Percentiles rank a stretch among this genome's conserved stretches.
Conservation (phyloP, 1,140 invertebrate species). For the Polypedilum pembai region DNA sequence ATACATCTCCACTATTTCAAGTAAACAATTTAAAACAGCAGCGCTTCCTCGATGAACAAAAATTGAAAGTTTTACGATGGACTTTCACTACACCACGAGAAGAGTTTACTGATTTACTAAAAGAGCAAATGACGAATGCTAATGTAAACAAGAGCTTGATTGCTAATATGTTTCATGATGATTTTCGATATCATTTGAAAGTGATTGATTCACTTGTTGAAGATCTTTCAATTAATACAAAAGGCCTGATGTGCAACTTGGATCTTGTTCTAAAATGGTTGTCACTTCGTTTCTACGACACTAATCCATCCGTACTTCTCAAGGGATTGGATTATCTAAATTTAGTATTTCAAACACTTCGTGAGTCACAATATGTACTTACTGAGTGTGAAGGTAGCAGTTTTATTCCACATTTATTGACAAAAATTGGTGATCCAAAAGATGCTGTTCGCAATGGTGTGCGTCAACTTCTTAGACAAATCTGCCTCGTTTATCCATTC, state of each 20-base stretch:
- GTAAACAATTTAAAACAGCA: slow-evolving; percentile 85
- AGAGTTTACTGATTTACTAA: slow-evolving; percentile 88
- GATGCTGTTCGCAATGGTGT: slow-evolving; percentile 87
- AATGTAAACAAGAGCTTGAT: slow-evolving; percentile 80
- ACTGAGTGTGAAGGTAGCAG: slow-evolving; percentile 83
- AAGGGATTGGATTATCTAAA: slow-evolving; percentile 90
- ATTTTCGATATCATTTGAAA: slow-evolving; percentile 92
- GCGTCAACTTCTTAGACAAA: slow-evolving; percentile 73
- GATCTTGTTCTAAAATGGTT: slow-evolving; percentile 96
- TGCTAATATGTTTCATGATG: slow-evolving; percentile 86
- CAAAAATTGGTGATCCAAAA: slow-evolving; percentile 94
- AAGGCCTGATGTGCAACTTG: slow-evolving; percentile 79
- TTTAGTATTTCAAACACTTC: slow-evolving; percentile 70
- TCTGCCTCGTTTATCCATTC: slow-evolving; percentile 78
- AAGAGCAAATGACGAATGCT: slow-evolving; percentile 82
- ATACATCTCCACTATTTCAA: slow-evolving; percentile 71
- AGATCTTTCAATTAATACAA: slow-evolving; percentile 66
- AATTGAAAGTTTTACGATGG: slow-evolving; percentile 89
- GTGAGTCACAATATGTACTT: slow-evolving; percentile 75
- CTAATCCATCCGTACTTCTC: slow-evolving; percentile 92
- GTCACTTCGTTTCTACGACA: slow-evolving; percentile 93
- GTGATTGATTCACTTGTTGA: slow-evolving; percentile 85
- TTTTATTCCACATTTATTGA: slow-evolving; percentile 88
- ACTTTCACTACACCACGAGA: slow-evolving; percentile 88
- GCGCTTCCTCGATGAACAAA: slow-evolving; percentile 84